Evolutionary conservation across 1,140 invertebrate genomes (phyloP), one percentile per base, ranked within the genome.

Genomic region (Linepithema humile): DNA sequence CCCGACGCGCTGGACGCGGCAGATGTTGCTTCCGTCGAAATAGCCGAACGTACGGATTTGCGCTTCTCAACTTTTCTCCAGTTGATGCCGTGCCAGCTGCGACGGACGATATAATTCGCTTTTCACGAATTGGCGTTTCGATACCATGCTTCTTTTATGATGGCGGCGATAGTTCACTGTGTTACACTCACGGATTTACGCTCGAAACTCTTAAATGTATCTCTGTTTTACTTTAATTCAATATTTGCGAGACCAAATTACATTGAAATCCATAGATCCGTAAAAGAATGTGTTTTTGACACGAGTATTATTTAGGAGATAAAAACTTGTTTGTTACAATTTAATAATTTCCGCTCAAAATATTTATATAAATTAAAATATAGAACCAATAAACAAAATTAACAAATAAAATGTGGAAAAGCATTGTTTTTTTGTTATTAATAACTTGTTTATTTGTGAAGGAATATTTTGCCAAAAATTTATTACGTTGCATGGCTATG

Each of bases 1-100:
- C n/a, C n/a, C 45, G 38, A 10, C 40, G 62, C 48, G 57, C 60
- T 38, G 43, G 50, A 72, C 35, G 60, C 60, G 67, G 87, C 88
- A 89, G 86, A 89, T 89, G 88, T 88, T 88, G 67, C 80, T 86
- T 86, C 86, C 78, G 65, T 53, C 26, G 80, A 75, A 82, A 83
- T 73, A 73, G 62, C 45, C 84, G 55, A 83, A 86, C 73, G 70
- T 88, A 53, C 73, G 77, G 59, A 82, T 83, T 83, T 65, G 77
- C 72, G 72, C 70, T 83, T 53, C 72, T 83, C 83, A 88, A 88
- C 87, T 88, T 88, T 88, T 78, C 86, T 57, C 65, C 57, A 74
- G 82, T 87, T 87, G 55, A 75, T 75, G 57, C 82, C 64, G 75
- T 82, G 82, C 86, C 87, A 88, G 87, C 85, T 88, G 87, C 65